Percentiles rank a stretch among this genome's conserved stretches.
phyloP scores from a whole-genome alignment of 2,797 vertebrate genomes.

The Phrynocephalus guinanensis region DNA sequence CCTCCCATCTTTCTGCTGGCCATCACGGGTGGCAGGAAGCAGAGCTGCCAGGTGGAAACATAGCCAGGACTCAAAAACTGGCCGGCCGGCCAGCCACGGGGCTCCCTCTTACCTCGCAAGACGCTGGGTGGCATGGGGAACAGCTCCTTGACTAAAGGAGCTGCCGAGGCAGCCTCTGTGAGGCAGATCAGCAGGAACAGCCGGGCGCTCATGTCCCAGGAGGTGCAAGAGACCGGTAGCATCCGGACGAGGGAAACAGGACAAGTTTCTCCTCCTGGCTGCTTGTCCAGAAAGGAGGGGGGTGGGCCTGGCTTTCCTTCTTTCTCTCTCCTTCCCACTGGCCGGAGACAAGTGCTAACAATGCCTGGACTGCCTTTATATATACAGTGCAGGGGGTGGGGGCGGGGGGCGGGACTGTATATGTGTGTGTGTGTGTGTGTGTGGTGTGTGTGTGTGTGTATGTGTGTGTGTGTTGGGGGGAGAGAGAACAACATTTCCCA shows the following conservation, averaged over 20 bases:
- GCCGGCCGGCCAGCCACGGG: neutral
- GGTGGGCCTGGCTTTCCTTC: constrained; percentile 42
- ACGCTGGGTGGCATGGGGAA: constrained; percentile 87
- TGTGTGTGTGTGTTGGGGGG: neutral
- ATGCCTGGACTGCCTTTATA: constrained; percentile 81
- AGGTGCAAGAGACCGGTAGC: constrained; percentile 51
- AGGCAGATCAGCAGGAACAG: constrained; percentile 45
- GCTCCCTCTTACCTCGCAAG: constrained; percentile 83
- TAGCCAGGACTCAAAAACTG: neutral
- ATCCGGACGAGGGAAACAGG: neutral
- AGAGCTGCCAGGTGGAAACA: neutral
- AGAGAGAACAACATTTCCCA: constrained; percentile 74
- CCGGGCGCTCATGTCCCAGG: neutral
- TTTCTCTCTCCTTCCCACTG: constrained; percentile 60
- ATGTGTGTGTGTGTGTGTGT: too few species aligned
- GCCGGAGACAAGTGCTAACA: constrained; percentile 73
- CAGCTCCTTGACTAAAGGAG: constrained; percentile 82
- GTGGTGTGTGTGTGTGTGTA: too few species aligned
- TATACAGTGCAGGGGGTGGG: constrained; percentile 83
- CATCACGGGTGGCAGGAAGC: neutral
- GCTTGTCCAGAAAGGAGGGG: neutral
- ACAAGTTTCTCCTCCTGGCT: too few species aligned
- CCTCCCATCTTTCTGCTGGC: neutral
- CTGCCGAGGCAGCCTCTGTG: constrained; percentile 69
- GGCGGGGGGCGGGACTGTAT: constrained; percentile 46